phyloP scores from a whole-genome alignment of 2,888 invertebrate species.

The Athalia rosae region DNA sequence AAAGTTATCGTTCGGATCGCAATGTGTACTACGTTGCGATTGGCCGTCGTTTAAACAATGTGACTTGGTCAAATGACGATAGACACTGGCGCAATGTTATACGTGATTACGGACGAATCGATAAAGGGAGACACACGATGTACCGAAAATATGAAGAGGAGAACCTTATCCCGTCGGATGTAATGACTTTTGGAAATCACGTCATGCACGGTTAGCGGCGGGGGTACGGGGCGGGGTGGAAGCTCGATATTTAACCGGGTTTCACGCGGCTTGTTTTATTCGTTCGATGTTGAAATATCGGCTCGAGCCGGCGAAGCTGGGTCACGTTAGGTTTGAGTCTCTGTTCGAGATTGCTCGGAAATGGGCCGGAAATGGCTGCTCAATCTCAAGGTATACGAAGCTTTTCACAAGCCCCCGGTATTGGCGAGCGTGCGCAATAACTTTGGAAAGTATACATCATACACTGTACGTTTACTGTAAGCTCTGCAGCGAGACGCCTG shows the following conservation, averaged over 20 bases:
- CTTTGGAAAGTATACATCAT: neutral
- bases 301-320: conserved; percentile 1
- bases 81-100: conserved; percentile 2
- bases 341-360: conserved; percentile 65
- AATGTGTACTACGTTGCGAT: conserved; percentile 20
- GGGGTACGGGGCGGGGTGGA: neutral
- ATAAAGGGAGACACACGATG: conserved; percentile 4
- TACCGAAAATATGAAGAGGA: conserved; percentile 23
- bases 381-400: conserved; percentile 48
- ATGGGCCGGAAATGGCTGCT: conserved; percentile 64
- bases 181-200: neutral
- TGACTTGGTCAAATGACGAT: neutral
- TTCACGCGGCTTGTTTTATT: conserved; percentile 13
- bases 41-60: conserved; percentile 2
- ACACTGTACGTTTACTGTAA: neutral
- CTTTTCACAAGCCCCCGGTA: conserved; percentile 20
- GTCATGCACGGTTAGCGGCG: neutral
- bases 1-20: neutral
- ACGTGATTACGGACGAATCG: conserved; percentile 19
- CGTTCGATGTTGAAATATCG: conserved; percentile 5
- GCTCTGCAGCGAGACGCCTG: no score
- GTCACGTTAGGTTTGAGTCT: conserved; percentile 39
- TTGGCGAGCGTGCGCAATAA: neutral
- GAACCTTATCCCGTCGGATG: conserved; percentile 23
- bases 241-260: conserved; percentile 22